Conservation (phyloP, 2,888 invertebrate genomes). For the Aquatica leii region DNA sequence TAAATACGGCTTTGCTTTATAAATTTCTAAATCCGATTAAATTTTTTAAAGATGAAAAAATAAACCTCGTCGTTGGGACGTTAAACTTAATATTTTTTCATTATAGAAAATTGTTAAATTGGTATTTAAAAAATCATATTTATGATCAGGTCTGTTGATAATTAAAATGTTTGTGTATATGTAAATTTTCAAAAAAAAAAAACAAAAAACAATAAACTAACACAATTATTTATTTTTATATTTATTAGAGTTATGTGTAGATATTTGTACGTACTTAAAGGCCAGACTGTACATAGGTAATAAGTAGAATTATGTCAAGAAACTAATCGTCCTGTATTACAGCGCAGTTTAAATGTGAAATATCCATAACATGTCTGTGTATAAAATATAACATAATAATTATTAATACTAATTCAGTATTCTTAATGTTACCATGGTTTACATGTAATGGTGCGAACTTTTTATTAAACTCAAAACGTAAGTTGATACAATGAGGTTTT, state of each 20-base stretch:
- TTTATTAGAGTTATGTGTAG: conserved; percentile 52
- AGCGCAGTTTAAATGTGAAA: conserved; percentile 49
- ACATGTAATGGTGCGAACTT: conserved; percentile 48
- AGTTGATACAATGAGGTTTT: conserved; percentile 42
- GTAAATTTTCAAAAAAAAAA: conserved; percentile 36
- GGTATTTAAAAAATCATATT: conserved; percentile 3
- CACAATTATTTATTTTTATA: conserved; percentile 56
- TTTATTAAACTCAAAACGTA: conserved; percentile 53
- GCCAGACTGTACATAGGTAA: conserved; percentile 34
- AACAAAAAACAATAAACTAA: conserved; percentile 40
- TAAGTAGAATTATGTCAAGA: conserved; percentile 37
- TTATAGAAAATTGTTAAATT: conserved; percentile 18
- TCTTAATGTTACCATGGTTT: conserved; percentile 59
- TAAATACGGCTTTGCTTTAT: too few relatives aligned
- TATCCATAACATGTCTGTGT: conserved; percentile 48
- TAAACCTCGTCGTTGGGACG: conserved; percentile 9
- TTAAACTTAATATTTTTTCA: background rate
- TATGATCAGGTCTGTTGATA: conserved; percentile 24
- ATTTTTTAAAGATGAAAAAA: background rate
- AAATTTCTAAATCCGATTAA: too few relatives aligned
- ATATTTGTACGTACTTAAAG: conserved; percentile 36
- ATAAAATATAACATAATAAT: conserved; percentile 49
- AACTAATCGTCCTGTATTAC: conserved; percentile 43
- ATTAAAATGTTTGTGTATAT: conserved; percentile 37
- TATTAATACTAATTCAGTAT: conserved; percentile 58